Base-by-base conservation (phyloP, 2,797 vertebrate species). In the Pipistrellus nathusii region DNA sequence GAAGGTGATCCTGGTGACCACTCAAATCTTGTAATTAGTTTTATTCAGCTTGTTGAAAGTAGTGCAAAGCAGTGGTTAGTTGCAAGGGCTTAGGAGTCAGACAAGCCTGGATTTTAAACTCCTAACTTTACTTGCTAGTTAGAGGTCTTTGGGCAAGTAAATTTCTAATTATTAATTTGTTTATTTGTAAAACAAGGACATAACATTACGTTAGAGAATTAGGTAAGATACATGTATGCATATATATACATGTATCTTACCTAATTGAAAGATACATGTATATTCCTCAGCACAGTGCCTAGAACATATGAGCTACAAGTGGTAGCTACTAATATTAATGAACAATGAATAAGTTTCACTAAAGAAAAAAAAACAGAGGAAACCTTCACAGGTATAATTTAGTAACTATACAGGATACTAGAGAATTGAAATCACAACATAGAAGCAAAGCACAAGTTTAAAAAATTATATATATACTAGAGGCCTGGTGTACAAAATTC, bases 81-180 rank as follows among this genome's bases (percentile, higher is more conserved):
- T 85, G 62, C 59, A 85, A 80, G 48, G 55, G 23, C 11, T 66
- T 7, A 76, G 35, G 46, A 78, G n/a, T 51, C 51, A 92, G 68
- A 91, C n/a, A 92, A 55, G 57, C 14, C n/a, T 86, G 59, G 11
- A 15, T 91, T 93, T 95, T 78, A 91, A 92, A 85, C 44, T 17
- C 18, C 21, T 73, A 57, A 82, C 12, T 91, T 72, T 32, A 78
- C 5, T n/a, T 83, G 30, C 35, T 78, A 92, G 64, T 92, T 88
- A 73, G 32, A 90, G 38, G 38, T 83, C 7, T 57, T 9, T 10
- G 30, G 85, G 21, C 8, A 93, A 75, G 66, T 86, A 85, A 83
- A 92, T 30, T 88, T 96, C 38, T 41, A 30, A 84, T 84, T 18
- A 18, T 64, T 76, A 72, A 46, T 15, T 30, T 89, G 17, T 57